Conservation (phyloP, 2,113 vertebrate genomes). For the Hydropotes inermis region DNA sequence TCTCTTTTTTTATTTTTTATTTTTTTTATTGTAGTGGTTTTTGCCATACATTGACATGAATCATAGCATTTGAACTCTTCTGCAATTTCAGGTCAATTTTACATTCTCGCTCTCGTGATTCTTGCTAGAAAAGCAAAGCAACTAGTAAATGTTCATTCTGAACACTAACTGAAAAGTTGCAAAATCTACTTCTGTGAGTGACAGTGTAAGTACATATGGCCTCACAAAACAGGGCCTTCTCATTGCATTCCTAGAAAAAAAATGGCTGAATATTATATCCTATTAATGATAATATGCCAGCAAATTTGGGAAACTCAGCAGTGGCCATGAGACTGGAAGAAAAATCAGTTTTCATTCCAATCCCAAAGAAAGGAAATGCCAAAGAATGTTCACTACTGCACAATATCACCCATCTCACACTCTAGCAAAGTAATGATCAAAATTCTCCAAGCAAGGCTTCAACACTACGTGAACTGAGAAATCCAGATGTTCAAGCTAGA, state of each 20-base stretch:
- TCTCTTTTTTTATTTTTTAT: too few relatives aligned
- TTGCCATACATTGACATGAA: too few relatives aligned
- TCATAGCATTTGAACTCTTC: constrained; percentile 34
- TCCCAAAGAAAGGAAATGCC: not conserved
- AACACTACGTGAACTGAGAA: not conserved
- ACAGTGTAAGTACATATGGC: not conserved
- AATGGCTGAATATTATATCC: not conserved
- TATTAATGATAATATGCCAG: not conserved
- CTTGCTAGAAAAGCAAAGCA: constrained; percentile 34
- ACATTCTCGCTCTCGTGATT: constrained; percentile 26
- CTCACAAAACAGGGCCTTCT: not conserved
- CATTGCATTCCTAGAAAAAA: not conserved
- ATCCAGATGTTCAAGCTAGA: not conserved
- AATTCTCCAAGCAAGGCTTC: not conserved
- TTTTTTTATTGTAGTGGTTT: too few relatives aligned
- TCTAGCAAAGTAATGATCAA: not conserved
- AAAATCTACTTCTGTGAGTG: not conserved
- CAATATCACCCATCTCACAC: not conserved
- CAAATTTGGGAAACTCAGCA: not conserved
- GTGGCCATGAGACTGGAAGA: not conserved
- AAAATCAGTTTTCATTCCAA: not conserved
- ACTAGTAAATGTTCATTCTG: not conserved
- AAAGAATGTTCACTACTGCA: not conserved
- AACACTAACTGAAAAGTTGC: constrained; percentile 16
- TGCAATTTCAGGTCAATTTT: constrained; percentile 58